phyloP scores from a whole-genome alignment of 2,888 invertebrate genomes.

The Gymnoscelis rufifasciata region DNA sequence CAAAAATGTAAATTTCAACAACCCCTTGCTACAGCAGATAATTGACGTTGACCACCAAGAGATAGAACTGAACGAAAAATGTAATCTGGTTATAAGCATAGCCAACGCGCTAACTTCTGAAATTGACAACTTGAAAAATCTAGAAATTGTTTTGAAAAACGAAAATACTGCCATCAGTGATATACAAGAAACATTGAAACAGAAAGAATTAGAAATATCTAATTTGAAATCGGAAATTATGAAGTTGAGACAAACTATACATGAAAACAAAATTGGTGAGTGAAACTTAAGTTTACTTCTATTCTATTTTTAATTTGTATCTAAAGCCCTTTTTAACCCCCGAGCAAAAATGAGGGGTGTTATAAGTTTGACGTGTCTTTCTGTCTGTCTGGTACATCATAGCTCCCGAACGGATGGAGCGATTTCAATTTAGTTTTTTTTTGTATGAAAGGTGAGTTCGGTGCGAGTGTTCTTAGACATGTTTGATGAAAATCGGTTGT shows the following conservation, averaged over 20 bases:
- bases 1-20: conserved; percentile 25
- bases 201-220: conserved; percentile 38
- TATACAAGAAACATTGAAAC: conserved; percentile 34
- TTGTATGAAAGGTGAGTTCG: no score
- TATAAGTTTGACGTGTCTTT: no score
- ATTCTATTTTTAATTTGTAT: no score
- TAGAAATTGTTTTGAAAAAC: conserved; percentile 37
- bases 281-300: no score
- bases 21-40: conserved; percentile 27
- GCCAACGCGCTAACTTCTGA: conserved; percentile 37
- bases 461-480: no score
- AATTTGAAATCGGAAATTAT: conserved; percentile 39
- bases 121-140: conserved; percentile 32
- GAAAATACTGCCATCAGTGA: conserved; percentile 34
- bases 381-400: no score
- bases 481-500: no score
- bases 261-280: conserved; percentile 45
- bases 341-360: no score
- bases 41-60: conserved; percentile 14
- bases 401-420: no score
- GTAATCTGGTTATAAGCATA: conserved; percentile 36
- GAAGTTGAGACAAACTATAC: conserved; percentile 34
- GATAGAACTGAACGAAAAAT: conserved; percentile 29
- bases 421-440: no score
- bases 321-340: no score